Conservation (phyloP, 2,797 vertebrate genomes). For the Schizothorax lantsangensis region DNA sequence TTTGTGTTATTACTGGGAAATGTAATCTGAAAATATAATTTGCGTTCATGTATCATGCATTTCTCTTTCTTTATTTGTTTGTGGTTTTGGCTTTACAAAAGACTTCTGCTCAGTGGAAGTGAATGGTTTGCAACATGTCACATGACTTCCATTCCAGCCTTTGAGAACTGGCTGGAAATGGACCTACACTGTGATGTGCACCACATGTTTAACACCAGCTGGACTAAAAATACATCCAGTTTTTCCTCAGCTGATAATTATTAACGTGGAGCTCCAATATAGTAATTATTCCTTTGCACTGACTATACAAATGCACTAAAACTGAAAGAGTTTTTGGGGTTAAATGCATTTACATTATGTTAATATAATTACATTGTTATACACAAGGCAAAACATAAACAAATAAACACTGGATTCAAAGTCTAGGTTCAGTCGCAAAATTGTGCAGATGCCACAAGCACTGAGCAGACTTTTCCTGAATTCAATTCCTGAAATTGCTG, state of each 20-base stretch:
- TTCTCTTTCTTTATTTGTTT: background rate
- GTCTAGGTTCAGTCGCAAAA: background rate
- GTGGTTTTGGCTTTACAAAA: background rate
- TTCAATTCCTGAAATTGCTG: background rate
- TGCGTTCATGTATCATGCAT: background rate
- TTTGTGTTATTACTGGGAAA: background rate
- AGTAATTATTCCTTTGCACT: background rate
- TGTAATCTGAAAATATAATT: background rate
- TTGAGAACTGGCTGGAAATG: background rate
- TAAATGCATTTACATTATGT: background rate
- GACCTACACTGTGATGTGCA: background rate
- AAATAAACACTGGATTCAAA: background rate
- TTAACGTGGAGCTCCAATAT: background rate
- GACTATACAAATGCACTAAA: background rate
- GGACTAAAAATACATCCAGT: background rate
- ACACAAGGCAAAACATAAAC: background rate
- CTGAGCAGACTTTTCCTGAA: background rate
- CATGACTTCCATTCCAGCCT: background rate
- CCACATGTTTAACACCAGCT: background rate
- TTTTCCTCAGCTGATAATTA: background rate
- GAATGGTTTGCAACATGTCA: background rate
- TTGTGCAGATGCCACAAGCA: background rate
- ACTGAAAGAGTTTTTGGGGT: background rate
- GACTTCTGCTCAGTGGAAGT: background rate
- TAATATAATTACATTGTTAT: background rate